A percentile compares a stretch with the other conserved stretches of the same genome.
Conservation (phyloP, 2,888 invertebrate species). For the Exocentrus adspersus region DNA sequence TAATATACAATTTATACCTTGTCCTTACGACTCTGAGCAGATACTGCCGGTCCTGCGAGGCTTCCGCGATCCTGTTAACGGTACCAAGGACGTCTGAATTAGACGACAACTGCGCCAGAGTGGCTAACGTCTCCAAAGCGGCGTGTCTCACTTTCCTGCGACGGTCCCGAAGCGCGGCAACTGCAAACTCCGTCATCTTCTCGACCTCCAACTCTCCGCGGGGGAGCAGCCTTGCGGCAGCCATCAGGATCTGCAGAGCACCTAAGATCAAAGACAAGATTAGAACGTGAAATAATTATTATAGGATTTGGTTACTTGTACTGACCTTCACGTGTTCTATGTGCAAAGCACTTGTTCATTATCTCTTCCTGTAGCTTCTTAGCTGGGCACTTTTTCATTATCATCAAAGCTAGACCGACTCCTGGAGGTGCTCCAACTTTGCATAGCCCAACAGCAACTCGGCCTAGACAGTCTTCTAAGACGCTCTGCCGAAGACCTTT, state of each 20-base stretch:
- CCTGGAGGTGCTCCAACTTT: conserved; percentile 65
- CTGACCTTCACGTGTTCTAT: conserved; percentile 49
- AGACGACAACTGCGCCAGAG: conserved; percentile 78
- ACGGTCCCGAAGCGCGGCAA: conserved; percentile 64
- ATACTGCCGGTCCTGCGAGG: conserved; percentile 68
- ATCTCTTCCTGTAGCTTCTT: conserved; percentile 60
- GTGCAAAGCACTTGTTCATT: conserved; percentile 58
- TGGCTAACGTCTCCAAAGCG: conserved; percentile 81
- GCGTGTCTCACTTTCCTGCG: conserved; percentile 82
- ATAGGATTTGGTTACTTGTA: background rate
- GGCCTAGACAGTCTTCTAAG: conserved; percentile 60
- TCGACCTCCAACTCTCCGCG: conserved; percentile 76
- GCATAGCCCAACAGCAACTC: conserved; percentile 62
- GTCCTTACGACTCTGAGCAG: conserved; percentile 78
- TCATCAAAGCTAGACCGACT: conserved; percentile 65
- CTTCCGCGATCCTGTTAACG: conserved; percentile 63
- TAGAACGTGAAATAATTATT: too few relatives aligned
- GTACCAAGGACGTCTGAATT: conserved; percentile 72
- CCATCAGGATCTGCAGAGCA: conserved; percentile 67
- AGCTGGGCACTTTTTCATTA: conserved; percentile 66
- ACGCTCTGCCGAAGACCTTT: conserved; percentile 54
- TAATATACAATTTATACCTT: too few relatives aligned
- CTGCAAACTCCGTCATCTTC: conserved; percentile 57
- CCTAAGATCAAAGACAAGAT: conserved; percentile 38
- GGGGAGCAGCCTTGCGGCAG: conserved; percentile 80